phyloP scores from a whole-genome alignment of 64 coral and sea anemone genomes.

The Montipora capricornis region DNA sequence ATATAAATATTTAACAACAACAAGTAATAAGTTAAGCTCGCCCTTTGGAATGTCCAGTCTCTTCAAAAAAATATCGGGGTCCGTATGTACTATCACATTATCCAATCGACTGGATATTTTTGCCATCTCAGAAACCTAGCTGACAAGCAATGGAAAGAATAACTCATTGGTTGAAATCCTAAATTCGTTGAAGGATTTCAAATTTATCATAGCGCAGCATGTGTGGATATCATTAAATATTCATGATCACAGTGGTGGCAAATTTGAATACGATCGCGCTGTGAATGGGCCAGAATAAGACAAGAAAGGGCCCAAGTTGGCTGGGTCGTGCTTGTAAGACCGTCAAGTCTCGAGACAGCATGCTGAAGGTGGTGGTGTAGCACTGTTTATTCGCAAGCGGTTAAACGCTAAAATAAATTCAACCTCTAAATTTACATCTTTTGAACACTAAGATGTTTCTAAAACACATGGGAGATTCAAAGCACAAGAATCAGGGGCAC shows the following conservation, averaged over 20 bases:
- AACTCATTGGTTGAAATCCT: no score
- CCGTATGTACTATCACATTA: not conserved
- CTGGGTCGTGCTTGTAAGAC: no score
- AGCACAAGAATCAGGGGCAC: no score
- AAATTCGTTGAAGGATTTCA: no score
- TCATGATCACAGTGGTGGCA: conserved; percentile 10
- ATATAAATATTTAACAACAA: not conserved
- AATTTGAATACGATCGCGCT: conserved; percentile 17
- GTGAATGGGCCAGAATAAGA: not conserved
- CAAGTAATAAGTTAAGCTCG: not conserved
- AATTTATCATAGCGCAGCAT: not conserved
- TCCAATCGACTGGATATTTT: conserved; percentile 9
- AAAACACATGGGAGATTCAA: no score
- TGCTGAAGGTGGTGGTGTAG: no score
- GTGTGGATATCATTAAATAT: not conserved
- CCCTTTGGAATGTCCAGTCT: not conserved
- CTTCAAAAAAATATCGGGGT: conserved; percentile 5
- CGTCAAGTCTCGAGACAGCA: no score
- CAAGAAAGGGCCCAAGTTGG: not conserved
- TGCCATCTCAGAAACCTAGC: not conserved
- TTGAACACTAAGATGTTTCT: no score
- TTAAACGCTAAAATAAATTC: no score
- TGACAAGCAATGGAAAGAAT: no score
- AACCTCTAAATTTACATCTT: no score
- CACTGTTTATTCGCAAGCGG: no score